A percentile compares a stretch with the other conserved stretches of the same genome.
Evolutionary conservation across 2,113 vertebrate genomes (phyloP).

Genomic region (Saguinus midas): DNA sequence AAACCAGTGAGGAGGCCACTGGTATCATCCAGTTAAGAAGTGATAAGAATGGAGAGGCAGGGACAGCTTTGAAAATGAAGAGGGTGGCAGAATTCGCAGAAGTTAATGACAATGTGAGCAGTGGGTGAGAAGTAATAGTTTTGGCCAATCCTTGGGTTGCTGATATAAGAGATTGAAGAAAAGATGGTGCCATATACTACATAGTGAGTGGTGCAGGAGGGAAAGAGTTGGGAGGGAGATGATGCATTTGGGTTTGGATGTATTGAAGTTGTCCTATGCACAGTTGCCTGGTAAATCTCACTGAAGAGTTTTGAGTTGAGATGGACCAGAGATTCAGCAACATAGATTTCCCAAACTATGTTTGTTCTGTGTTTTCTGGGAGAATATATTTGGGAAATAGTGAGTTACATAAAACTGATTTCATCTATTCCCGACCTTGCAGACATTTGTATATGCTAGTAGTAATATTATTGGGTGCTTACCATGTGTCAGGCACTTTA

Average conservation of each 20-base stretch:
- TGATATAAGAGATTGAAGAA: neutral
- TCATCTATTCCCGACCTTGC: neutral
- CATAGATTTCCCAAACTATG: neutral
- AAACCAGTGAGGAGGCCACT: neutral
- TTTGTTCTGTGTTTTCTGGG: neutral
- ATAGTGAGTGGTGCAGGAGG: neutral
- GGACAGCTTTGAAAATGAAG: neutral
- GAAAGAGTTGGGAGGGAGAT: neutral
- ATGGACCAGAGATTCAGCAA: neutral
- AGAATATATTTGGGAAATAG: neutral
- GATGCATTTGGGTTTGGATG: neutral
- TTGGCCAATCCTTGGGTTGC: neutral
- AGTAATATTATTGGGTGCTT: neutral
- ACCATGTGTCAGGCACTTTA: neutral
- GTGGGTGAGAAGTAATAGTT: neutral
- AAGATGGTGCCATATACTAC: neutral
- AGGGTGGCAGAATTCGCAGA: neutral
- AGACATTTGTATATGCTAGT: neutral
- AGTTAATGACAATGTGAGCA: neutral
- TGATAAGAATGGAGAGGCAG: neutral
- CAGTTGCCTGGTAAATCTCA: neutral
- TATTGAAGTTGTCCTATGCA: neutral
- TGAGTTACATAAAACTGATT: neutral
- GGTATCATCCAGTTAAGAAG: neutral
- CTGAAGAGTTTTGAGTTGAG: neutral